Percentiles rank a stretch among this genome's conserved stretches.
Evolutionary conservation across 2,113 vertebrate genomes (phyloP).

Genomic region (Felis chaus): DNA sequence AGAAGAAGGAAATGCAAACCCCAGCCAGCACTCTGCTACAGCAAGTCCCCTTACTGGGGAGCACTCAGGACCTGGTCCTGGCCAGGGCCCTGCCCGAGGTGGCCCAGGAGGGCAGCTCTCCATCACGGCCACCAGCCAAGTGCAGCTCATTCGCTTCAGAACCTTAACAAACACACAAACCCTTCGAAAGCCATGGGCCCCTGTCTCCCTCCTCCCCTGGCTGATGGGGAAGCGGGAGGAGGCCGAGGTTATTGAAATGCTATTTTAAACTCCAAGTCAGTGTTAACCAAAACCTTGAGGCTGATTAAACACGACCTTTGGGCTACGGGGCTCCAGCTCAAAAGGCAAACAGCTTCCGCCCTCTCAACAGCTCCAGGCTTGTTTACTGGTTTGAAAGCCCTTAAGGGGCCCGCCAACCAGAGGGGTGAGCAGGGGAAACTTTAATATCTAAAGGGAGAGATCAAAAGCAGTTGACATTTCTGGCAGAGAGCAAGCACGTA

Average conservation of each 20-base stretch:
- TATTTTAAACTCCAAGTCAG: conserved; percentile 78
- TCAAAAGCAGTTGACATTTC: conserved; percentile 87
- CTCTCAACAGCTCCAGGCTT: conserved; percentile 79
- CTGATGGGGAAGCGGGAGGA: conserved; percentile 38
- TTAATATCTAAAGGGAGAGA: conserved; percentile 88
- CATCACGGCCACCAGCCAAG: conserved; percentile 55
- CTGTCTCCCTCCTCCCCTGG: conserved; percentile 29
- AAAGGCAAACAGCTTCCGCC: conserved; percentile 79
- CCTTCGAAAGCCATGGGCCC: conserved; percentile 28
- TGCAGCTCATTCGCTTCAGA: conserved; percentile 67
- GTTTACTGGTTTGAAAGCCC: conserved; percentile 86
- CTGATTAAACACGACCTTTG: conserved; percentile 85
- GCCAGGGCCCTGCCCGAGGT: neutral
- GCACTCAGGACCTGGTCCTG: neutral
- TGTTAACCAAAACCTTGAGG: conserved; percentile 81
- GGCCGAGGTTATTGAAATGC: conserved; percentile 77
- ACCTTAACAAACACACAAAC: conserved; percentile 69
- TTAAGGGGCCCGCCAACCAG: conserved; percentile 77
- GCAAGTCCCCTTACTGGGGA: neutral
- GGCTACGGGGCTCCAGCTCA: conserved; percentile 82
- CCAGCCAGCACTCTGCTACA: neutral
- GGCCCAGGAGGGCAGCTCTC: conserved; percentile 3
- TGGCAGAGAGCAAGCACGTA: conserved; percentile 79
- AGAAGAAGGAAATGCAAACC: neutral
- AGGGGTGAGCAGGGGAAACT: conserved; percentile 73